Evolutionary conservation across 2,113 vertebrate genomes (phyloP).

Genomic region (Sylvietta virens): DNA sequence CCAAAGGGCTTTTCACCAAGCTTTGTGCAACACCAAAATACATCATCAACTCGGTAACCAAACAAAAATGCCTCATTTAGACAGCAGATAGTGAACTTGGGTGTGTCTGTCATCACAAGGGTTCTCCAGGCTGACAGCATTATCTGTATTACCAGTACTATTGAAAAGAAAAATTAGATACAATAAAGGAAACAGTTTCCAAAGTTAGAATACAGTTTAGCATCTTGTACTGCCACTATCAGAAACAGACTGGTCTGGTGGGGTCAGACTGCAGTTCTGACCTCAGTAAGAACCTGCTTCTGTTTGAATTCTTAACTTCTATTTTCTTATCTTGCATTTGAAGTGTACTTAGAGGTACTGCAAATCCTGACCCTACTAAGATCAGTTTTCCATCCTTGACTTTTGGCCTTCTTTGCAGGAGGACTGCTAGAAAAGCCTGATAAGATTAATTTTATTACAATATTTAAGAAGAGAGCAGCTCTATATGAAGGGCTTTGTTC

Average conservation of each 20-base stretch:
- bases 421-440: neutral
- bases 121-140: neutral
- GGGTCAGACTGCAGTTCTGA: neutral
- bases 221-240: neutral
- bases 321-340: neutral
- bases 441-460: neutral
- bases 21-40: neutral
- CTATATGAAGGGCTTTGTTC: neutral
- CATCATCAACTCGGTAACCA: neutral
- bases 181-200: neutral
- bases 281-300: neutral
- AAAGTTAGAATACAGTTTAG: neutral
- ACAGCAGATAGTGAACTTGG: neutral
- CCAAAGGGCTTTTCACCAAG: neutral
- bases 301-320: neutral
- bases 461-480: neutral
- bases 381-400: neutral
- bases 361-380: neutral
- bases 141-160: neutral
- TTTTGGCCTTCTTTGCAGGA: neutral
- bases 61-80: neutral
- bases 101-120: neutral
- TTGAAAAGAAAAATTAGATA: neutral
- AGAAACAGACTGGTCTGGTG: neutral
- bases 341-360: neutral